These are phyloP conservation scores for Conomelus anceps DNA, from an alignment of 2,888 invertebrate species.

Conservation along the genomic window DNA sequence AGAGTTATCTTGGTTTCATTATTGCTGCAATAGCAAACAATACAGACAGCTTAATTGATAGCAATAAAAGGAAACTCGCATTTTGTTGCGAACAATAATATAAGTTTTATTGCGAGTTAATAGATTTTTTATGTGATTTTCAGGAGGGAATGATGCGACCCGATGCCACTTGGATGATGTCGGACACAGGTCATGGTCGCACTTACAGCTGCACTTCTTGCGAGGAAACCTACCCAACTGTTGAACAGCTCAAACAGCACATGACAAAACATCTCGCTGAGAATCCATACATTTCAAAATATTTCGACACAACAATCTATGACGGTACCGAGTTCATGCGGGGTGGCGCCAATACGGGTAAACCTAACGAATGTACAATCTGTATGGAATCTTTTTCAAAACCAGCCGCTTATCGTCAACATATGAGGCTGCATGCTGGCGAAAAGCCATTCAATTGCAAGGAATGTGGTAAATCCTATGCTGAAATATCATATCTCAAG, in stretches of 20 bases:
- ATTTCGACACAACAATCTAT: background rate
- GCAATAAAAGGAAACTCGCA: too few species aligned
- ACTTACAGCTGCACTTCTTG: background rate
- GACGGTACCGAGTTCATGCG: background rate
- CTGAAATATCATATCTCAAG: background rate
- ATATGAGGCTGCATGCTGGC: background rate
- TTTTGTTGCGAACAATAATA: too few species aligned
- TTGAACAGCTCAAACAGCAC: background rate
- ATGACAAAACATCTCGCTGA: background rate
- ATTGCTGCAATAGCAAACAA: too few species aligned
- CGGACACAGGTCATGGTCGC: background rate
- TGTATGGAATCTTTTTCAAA: background rate
- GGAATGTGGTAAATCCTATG: background rate
- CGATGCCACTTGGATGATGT: background rate
- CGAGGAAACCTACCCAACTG: background rate
- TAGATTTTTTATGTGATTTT: too few species aligned
- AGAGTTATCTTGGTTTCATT: too few species aligned
- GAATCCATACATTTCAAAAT: background rate
- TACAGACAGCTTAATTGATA: too few species aligned
- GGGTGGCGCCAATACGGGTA: background rate
- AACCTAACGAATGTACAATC: background rate
- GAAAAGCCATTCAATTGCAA: constrained; percentile 2
- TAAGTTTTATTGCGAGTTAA: too few species aligned
- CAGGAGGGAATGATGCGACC: background rate
- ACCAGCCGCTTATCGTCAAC: background rate